phyloP scores from a whole-genome alignment of 1,140 invertebrate genomes.

The Drosophila persimilis region DNA sequence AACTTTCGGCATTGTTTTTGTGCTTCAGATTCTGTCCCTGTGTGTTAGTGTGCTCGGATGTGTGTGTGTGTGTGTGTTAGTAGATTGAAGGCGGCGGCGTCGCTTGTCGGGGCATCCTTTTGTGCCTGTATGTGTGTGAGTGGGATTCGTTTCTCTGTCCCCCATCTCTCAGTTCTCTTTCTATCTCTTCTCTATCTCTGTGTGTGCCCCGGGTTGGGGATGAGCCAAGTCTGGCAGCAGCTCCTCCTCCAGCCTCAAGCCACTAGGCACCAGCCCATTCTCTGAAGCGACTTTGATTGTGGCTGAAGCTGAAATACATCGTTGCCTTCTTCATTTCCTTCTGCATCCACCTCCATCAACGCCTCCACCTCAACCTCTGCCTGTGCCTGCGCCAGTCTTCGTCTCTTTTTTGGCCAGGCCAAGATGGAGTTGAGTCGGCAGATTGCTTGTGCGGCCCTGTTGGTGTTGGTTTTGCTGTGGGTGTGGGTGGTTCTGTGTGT shows the following conservation, averaged over 20 bases:
- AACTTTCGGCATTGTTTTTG: slow-evolving; percentile 81
- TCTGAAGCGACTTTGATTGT: slow-evolving; percentile 76
- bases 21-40: slow-evolving; percentile 33
- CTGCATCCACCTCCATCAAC: slow-evolving; percentile 16
- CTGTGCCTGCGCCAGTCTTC: slow-evolving; percentile 21
- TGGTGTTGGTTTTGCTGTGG: background rate
- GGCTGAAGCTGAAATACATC: slow-evolving; percentile 72
- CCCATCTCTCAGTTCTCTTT: slow-evolving; percentile 12
- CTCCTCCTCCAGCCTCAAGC: slow-evolving; percentile 23
- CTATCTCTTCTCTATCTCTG: slow-evolving; percentile 22
- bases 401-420: slow-evolving; percentile 72
- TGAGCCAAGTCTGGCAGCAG: slow-evolving; percentile 70
- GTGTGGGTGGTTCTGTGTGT: slow-evolving; percentile 11
- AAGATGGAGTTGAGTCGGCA: slow-evolving; percentile 72
- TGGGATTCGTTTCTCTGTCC: slow-evolving; percentile 31
- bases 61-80: slow-evolving; percentile 31
- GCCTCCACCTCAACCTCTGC: slow-evolving; percentile 26
- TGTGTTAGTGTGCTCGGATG: background rate
- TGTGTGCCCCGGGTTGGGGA: slow-evolving; percentile 52
- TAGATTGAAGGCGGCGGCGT: slow-evolving; percentile 52
- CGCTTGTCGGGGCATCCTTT: slow-evolving; percentile 53
- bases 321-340: slow-evolving; percentile 63
- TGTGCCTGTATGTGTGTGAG: slow-evolving; percentile 24
- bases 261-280: slow-evolving; percentile 37
- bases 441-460: slow-evolving; percentile 43